These are phyloP conservation scores for Augiades crinisus DNA, from an alignment of 2,888 invertebrate genomes.

Conservation along the genomic window DNA sequence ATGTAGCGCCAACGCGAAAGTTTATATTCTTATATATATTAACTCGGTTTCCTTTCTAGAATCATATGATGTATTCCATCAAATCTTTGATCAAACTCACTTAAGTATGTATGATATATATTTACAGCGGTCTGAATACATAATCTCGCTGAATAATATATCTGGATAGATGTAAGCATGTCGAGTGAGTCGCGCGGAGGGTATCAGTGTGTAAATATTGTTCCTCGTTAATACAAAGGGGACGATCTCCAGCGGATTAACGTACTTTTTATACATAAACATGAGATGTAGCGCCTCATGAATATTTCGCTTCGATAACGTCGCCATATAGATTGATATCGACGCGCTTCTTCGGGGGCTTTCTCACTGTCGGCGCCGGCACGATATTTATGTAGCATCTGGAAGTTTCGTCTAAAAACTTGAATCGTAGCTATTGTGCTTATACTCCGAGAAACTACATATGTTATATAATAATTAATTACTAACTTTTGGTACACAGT, in stretches of 20 bases:
- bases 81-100: too few relatives aligned
- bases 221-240: slow-evolving; percentile 5
- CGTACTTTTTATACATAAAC: slow-evolving; percentile 5
- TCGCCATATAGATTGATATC: not conserved
- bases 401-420: too few relatives aligned
- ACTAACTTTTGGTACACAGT: too few relatives aligned
- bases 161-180: not conserved
- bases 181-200: not conserved
- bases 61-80: too few relatives aligned
- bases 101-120: not conserved
- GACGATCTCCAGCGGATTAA: slow-evolving; percentile 5
- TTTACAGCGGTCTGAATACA: not conserved
- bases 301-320: not conserved
- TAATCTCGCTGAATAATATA: slow-evolving; percentile 7
- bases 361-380: not conserved
- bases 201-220: slow-evolving; percentile 11
- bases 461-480: too few relatives aligned
- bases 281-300: not conserved
- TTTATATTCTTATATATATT: too few relatives aligned
- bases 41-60: too few relatives aligned
- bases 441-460: too few relatives aligned
- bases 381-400: too few relatives aligned
- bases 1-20: too few relatives aligned
- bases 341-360: not conserved
- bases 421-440: too few relatives aligned